Conservation (phyloP, 1,140 invertebrate genomes). For the Hypsibius dujardini region DNA sequence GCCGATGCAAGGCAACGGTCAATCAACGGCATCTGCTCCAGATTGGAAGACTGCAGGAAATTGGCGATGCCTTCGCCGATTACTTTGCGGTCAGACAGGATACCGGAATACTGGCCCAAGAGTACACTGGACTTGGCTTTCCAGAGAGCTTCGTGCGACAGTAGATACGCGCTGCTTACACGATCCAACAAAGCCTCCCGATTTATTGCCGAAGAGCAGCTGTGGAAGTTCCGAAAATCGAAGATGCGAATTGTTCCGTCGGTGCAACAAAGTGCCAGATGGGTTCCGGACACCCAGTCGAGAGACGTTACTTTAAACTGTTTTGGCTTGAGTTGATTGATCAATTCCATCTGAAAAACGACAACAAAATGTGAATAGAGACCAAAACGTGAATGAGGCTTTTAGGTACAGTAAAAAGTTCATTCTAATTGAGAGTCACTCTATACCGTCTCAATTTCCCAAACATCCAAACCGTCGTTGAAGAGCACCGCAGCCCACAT, state of each 20-base stretch:
- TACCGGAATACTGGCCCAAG: background rate
- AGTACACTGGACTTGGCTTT: conserved; percentile 1
- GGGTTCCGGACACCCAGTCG: background rate
- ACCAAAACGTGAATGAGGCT: background rate
- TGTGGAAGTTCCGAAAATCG: background rate
- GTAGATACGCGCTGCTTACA: background rate
- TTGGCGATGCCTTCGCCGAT: too few species aligned
- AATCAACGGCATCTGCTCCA: conserved; percentile 21
- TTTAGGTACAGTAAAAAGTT: background rate
- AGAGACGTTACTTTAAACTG: too few species aligned
- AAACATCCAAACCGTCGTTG: conserved; percentile 42
- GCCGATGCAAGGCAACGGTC: conserved; percentile 37
- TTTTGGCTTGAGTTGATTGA: background rate
- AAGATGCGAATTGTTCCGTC: background rate
- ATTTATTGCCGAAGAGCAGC: background rate
- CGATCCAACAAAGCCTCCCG: background rate
- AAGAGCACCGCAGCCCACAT: conserved; percentile 43
- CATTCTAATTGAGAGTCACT: conserved; percentile 24
- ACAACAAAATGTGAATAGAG: background rate
- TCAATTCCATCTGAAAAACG: background rate
- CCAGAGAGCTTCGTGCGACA: background rate
- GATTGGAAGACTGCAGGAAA: too few species aligned
- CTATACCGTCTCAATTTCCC: conserved; percentile 38
- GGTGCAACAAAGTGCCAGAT: background rate
- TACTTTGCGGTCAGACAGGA: too few species aligned